Evolutionary conservation across 2,888 invertebrate genomes (phyloP), one percentile per base, ranked within the genome.

Genomic region (Dioctria linearis): DNA sequence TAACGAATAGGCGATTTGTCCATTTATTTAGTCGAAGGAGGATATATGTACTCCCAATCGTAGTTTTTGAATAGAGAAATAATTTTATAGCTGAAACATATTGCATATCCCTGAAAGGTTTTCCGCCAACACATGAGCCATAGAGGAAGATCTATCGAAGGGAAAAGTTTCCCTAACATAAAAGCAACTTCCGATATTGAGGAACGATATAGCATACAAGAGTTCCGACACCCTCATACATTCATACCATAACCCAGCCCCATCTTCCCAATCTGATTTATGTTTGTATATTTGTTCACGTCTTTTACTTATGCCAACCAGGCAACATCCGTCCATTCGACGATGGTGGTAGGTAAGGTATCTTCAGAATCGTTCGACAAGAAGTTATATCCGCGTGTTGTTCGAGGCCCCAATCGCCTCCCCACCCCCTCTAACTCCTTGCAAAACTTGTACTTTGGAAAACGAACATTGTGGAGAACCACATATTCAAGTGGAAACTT

Each of bases 51-150:
- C 57, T 57, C 57, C 57, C 57, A 57, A 11, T 13, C 57, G 5
- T 13, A 57, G 57, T 57, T 57, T 57, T 57, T 57, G 57, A 57
- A 57, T 13, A 57, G 57, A 25, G 57, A 57, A 57, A 57, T 57
- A 57, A 57, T 57, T 57, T 57, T 57, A 57, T 57, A 57, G 57
- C 57, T 57, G 57, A 25, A 57, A 57, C 57, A 57, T 57, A 57
- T 57, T 57, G 57, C 57, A 57, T 11, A 25, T 57, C 57, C 57
- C 25, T 11, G 11, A 57, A 57, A 57, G 11, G 57, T 13, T 3
- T 57, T 57, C 57, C 57, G 11, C 5, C 25, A 25, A 57, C 57
- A 57, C 57, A 57, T 13, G 57, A 57, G 25, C 57, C 25, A n/a
- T 5, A 57, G 5, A 57, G 57, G 11, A 46, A 46, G 46, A 57